Evolutionary conservation across 2,888 invertebrate species (phyloP).

Genomic region (Cyrtodaria siliqua): DNA sequence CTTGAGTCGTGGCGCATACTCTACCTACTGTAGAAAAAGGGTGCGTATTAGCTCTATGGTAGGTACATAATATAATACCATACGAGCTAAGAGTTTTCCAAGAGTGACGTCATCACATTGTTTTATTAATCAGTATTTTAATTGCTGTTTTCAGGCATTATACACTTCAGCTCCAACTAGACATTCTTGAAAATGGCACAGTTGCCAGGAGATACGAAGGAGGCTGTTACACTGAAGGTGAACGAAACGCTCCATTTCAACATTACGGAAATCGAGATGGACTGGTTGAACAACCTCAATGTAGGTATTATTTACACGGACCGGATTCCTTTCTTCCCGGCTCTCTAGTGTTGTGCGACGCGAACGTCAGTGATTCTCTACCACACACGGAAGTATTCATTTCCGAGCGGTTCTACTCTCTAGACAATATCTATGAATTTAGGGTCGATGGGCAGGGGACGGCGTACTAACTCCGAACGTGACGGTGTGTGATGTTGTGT

Average conservation of each 20-base stretch:
- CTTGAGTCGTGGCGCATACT: too few relatives aligned
- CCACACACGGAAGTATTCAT: conserved; percentile 51
- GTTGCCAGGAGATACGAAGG: conserved; percentile 57
- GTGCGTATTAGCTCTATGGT: too few relatives aligned
- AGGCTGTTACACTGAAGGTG: conserved; percentile 40
- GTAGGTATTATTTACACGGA: conserved; percentile 49
- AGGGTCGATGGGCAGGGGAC: conserved; percentile 36
- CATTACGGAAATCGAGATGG: conserved; percentile 51
- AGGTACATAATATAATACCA: too few relatives aligned
- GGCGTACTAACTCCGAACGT: conserved; percentile 60
- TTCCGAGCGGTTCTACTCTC: conserved; percentile 38
- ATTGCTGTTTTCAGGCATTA: conserved; percentile 15
- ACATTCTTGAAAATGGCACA: conserved; percentile 35
- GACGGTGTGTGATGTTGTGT: conserved; percentile 35
- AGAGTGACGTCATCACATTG: too few relatives aligned
- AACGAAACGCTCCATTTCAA: conserved; percentile 49
- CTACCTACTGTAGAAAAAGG: too few relatives aligned
- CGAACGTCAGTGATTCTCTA: conserved; percentile 34
- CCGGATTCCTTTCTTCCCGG: conserved; percentile 30
- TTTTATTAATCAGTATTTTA: too few relatives aligned
- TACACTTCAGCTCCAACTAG: conserved; percentile 33
- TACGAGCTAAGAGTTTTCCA: too few relatives aligned
- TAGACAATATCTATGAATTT: conserved; percentile 45
- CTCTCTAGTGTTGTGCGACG: conserved; percentile 49
- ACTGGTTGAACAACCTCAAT: conserved; percentile 52